phyloP scores from a whole-genome alignment of 2,113 vertebrate genomes.

The Scomber scombrus region DNA sequence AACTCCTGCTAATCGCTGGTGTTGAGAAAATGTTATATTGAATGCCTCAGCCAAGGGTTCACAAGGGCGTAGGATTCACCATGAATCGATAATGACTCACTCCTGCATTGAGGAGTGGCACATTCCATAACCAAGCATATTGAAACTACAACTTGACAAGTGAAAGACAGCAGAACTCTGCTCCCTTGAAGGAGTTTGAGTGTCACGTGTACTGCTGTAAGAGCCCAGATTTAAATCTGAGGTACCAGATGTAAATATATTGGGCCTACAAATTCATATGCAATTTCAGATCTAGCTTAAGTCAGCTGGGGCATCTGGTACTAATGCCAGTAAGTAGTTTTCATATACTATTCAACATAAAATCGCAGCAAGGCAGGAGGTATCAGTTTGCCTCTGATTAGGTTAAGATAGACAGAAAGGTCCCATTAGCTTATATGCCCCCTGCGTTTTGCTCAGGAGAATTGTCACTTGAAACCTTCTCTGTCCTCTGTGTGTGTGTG shows the following conservation, averaged over 20 bases:
- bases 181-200: slow-evolving; percentile 10
- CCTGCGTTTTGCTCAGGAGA: slow-evolving; percentile 31
- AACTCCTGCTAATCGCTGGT: slow-evolving; percentile 67
- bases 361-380: slow-evolving; percentile 4
- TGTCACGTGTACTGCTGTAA: slow-evolving; percentile 15
- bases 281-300: slow-evolving; percentile 4
- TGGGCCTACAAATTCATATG: not conserved
- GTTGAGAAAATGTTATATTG: slow-evolving; percentile 62
- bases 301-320: not conserved
- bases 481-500: slow-evolving; percentile 34
- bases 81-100: slow-evolving; percentile 53
- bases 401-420: slow-evolving; percentile 21
- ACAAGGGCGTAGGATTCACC: slow-evolving; percentile 32
- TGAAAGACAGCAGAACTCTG: slow-evolving; percentile 35
- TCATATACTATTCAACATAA: slow-evolving; percentile 8
- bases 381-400: slow-evolving; percentile 15
- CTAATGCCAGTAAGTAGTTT: slow-evolving; percentile 11
- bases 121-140: slow-evolving; percentile 69
- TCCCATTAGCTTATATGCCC: slow-evolving; percentile 10
- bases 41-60: slow-evolving; percentile 36
- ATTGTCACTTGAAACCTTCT: slow-evolving; percentile 45
- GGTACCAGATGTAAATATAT: slow-evolving; percentile 1
- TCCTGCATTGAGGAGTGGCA: slow-evolving; percentile 67
- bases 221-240: slow-evolving; percentile 10
- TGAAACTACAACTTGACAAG: slow-evolving; percentile 45